These are phyloP conservation scores for Tinamus guttatus DNA, from an alignment of 2,113 vertebrate species.

Conservation along the genomic window DNA sequence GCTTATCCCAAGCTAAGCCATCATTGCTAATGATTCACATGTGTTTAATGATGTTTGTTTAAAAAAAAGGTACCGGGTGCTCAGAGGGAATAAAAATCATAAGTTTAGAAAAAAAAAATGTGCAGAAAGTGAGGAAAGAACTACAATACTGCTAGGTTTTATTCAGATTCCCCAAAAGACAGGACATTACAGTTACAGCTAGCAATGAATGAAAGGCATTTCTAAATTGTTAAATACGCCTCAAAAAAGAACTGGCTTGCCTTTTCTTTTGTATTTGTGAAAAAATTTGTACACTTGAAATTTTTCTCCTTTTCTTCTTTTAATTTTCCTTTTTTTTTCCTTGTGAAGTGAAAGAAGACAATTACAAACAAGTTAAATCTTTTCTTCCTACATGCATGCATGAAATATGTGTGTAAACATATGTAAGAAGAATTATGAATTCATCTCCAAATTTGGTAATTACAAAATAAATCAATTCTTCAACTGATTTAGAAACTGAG, in stretches of 20 bases:
- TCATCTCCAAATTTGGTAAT: background rate
- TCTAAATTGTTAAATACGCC: background rate
- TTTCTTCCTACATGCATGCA: background rate
- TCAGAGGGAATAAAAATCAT: background rate
- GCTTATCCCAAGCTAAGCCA: background rate
- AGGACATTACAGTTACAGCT: background rate
- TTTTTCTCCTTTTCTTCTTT: background rate
- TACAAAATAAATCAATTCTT: background rate
- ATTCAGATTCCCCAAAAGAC: background rate
- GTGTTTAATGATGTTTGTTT: background rate
- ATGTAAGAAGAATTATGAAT: background rate
- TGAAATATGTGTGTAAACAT: background rate
- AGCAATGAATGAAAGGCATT: background rate
- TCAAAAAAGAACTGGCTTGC: background rate
- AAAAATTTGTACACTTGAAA: background rate
- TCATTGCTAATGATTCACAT: background rate
- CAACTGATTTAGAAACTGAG: background rate
- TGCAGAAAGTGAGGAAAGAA: background rate
- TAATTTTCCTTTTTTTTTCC: background rate
- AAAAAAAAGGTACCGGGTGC: background rate
- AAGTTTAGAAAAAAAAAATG: background rate
- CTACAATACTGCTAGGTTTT: background rate
- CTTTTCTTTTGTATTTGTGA: background rate
- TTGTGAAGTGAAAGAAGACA: background rate
- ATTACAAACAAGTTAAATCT: background rate